These are phyloP conservation scores for Lucinisca nassula DNA, from an alignment of 2,888 invertebrate species.

Conservation along the genomic window DNA sequence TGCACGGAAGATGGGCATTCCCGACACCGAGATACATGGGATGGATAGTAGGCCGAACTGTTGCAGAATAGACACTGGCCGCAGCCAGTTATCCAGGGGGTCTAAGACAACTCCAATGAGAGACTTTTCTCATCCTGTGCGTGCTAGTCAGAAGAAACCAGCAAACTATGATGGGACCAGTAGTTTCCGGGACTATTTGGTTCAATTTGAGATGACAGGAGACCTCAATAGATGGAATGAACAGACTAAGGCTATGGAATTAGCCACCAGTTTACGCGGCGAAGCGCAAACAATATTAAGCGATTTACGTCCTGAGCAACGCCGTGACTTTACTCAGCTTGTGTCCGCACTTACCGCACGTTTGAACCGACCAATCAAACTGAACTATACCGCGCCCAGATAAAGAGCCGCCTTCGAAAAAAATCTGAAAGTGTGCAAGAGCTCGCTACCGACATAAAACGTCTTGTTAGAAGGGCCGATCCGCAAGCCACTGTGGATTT, in stretches of 20 bases:
- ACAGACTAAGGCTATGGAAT: conserved; percentile 15
- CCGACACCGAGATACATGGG: not conserved
- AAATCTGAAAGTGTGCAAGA: conserved; percentile 26
- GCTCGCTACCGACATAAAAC: conserved; percentile 20
- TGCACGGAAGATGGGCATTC: no score
- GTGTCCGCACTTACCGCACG: conserved; percentile 11
- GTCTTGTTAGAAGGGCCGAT: conserved; percentile 16
- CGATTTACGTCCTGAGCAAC: not conserved
- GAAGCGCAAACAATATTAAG: conserved; percentile 31
- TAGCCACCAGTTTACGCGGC: conserved; percentile 28
- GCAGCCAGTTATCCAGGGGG: not conserved
- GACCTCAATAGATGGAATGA: conserved; percentile 25
- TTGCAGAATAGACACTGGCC: not conserved
- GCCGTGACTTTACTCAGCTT: conserved; percentile 10
- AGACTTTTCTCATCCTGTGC: not conserved
- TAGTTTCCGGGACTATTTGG: conserved; percentile 26
- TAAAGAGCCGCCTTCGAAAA: conserved; percentile 8
- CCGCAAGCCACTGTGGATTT: conserved; percentile 9
- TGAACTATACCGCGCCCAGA: conserved; percentile 27
- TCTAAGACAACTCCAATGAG: not conserved
- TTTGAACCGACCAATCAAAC: conserved; percentile 29
- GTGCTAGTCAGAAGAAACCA: conserved; percentile 14
- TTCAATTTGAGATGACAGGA: conserved; percentile 31
- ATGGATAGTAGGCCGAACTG: not conserved
- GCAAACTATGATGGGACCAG: conserved; percentile 23